Conservation (phyloP, 2,113 vertebrate species). For the Alouatta palliata region DNA sequence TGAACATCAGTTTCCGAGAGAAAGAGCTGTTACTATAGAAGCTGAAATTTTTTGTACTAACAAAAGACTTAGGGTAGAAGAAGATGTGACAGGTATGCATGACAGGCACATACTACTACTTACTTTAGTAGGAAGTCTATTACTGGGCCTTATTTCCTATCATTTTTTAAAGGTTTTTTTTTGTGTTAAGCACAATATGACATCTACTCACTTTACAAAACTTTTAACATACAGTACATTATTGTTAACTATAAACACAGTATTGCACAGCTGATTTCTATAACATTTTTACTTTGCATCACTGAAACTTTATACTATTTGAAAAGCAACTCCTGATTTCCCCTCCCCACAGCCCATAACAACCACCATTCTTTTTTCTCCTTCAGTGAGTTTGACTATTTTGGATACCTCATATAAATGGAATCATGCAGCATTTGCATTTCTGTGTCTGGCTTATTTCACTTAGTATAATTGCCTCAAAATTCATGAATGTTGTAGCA, state of each 20-base stretch:
- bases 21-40: background rate
- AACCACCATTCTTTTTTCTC: background rate
- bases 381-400: background rate
- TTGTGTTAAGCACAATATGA: background rate
- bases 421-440: background rate
- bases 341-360: background rate
- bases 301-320: background rate
- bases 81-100: background rate
- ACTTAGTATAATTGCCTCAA: background rate
- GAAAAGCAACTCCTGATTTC: background rate
- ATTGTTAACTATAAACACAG: background rate
- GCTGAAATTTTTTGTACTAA: background rate
- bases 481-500: background rate
- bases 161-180: background rate
- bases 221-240: background rate
- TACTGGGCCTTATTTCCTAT: background rate
- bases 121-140: background rate
- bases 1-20: background rate
- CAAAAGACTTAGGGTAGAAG: background rate
- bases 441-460: slow-evolving; percentile 1
- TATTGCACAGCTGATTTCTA: background rate
- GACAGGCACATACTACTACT: background rate
- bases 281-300: background rate
- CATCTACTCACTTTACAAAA: background rate
- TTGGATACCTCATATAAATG: background rate